Percentiles rank a stretch among this genome's conserved stretches.
Evolutionary conservation across 2,888 invertebrate genomes (phyloP).

Genomic region (Ommatoiulus sabulosus): DNA sequence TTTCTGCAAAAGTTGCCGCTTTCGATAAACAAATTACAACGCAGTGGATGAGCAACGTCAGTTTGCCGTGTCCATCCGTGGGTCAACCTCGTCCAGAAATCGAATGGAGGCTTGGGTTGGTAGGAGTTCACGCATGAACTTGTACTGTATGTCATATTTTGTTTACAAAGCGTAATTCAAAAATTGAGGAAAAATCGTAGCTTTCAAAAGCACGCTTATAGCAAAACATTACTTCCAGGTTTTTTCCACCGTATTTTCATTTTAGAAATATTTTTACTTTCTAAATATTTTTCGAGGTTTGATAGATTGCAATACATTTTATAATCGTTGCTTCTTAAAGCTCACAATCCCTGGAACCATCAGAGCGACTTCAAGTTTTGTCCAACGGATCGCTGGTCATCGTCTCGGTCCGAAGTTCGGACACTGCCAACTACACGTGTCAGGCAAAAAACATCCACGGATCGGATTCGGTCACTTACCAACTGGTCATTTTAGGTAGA

Average conservation of each 20-base stretch:
- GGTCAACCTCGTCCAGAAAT: slow-evolving; percentile 78
- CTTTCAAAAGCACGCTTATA: too few relatives aligned
- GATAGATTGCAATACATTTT: neutral
- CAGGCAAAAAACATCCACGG: slow-evolving; percentile 67
- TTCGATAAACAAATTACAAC: slow-evolving; percentile 70
- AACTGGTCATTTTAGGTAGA: slow-evolving; percentile 76
- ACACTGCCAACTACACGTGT: slow-evolving; percentile 68
- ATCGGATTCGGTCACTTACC: slow-evolving; percentile 78
- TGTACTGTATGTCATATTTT: too few relatives aligned
- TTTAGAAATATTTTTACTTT: neutral
- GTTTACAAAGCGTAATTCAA: too few relatives aligned
- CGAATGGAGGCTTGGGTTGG: slow-evolving; percentile 56
- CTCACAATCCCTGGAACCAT: neutral
- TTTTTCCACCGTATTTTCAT: too few relatives aligned
- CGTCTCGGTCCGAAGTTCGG: slow-evolving; percentile 64
- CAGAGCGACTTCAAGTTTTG: neutral
- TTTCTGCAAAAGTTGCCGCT: slow-evolving; percentile 86
- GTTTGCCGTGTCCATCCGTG: slow-evolving; percentile 78
- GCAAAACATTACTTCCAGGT: neutral
- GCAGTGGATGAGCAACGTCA: slow-evolving; percentile 71
- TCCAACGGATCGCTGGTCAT: slow-evolving; percentile 67
- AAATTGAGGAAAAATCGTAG: too few relatives aligned
- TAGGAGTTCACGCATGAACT: slow-evolving; percentile 67
- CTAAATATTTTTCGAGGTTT: neutral
- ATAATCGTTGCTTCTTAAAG: neutral